phyloP scores from a whole-genome alignment of 2,113 vertebrate genomes.

The Mormyrus lacerda region DNA sequence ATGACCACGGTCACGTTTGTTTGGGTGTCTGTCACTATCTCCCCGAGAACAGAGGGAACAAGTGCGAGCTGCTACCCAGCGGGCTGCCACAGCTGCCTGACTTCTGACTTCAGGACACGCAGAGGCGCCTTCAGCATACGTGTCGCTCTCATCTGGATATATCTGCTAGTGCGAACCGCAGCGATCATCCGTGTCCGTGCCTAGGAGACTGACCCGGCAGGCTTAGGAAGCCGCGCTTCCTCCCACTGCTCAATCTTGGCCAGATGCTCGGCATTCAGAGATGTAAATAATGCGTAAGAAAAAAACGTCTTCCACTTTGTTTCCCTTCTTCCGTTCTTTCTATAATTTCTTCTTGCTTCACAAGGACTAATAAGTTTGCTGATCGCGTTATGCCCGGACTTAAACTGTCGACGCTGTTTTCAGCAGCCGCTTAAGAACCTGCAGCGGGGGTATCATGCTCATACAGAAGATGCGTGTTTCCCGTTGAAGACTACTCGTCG shows the following conservation, averaged over 20 bases:
- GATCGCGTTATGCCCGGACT: background rate
- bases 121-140: background rate
- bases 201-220: background rate
- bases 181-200: background rate
- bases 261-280: background rate
- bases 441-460: background rate
- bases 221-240: background rate
- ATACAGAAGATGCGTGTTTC: background rate
- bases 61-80: conserved; percentile 14
- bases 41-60: conserved; percentile 28
- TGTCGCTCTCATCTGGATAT: background rate
- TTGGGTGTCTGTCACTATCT: conserved; percentile 47
- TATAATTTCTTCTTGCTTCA: background rate
- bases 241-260: background rate
- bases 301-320: background rate
- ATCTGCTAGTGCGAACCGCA: background rate
- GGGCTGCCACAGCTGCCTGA: background rate
- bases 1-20: conserved; percentile 60
- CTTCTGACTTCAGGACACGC: background rate
- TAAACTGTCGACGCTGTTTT: background rate
- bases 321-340: background rate
- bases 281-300: background rate
- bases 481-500: background rate
- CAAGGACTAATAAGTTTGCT: background rate
- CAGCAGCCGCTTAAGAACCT: background rate